These are phyloP conservation scores for Bacillus rossius DNA, from an alignment of 1,140 invertebrate species.

Conservation along the genomic window DNA sequence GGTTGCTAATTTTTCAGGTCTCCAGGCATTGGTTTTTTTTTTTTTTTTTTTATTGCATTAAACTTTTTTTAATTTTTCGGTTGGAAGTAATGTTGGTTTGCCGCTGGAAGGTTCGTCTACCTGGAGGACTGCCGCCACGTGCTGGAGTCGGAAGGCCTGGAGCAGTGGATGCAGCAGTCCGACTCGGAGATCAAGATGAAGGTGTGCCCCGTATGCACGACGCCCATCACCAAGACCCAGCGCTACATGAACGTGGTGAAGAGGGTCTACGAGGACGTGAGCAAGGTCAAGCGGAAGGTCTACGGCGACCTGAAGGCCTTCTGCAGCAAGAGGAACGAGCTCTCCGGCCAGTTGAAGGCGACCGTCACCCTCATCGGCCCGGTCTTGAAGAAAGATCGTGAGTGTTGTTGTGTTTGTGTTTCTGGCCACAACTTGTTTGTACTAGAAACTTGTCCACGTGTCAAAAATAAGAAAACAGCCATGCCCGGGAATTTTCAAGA, in stretches of 20 bases:
- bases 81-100: no score
- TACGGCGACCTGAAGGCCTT: constrained; percentile 14
- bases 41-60: no score
- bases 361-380: neutral
- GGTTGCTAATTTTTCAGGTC: no score
- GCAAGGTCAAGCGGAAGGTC: constrained; percentile 33
- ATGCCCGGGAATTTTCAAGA: no score
- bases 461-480: no score
- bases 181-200: constrained; percentile 29
- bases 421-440: no score
- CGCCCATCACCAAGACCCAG: constrained; percentile 38
- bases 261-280: constrained; percentile 34
- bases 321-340: neutral
- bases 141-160: constrained; percentile 51
- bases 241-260: constrained; percentile 44
- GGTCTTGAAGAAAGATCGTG: no score
- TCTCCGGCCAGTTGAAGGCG: neutral
- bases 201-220: constrained; percentile 45
- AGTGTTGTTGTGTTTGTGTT: no score
- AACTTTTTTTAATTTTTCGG: no score
- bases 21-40: no score
- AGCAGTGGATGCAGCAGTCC: constrained; percentile 44
- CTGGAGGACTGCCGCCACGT: constrained; percentile 59
- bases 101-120: constrained; percentile 50
- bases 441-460: no score